phyloP scores from a whole-genome alignment of 2,888 invertebrate genomes.

The Hybos culiciformis region DNA sequence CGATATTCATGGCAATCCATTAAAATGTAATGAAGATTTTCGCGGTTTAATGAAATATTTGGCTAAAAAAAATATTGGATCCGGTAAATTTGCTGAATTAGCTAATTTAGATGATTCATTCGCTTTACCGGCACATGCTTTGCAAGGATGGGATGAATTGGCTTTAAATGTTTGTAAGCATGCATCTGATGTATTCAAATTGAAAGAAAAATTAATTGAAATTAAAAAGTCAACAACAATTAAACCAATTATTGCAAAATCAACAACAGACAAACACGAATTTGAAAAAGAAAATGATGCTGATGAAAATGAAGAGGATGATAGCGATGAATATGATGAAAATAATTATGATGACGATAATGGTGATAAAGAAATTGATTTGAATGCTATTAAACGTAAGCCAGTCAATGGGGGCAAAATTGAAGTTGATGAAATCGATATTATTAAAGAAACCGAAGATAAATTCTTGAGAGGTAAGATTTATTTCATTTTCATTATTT shows the following conservation, averaged over 20 bases:
- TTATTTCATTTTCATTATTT: background rate
- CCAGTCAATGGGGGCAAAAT: constrained; percentile 25
- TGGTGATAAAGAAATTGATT: constrained; percentile 9
- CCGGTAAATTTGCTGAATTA: constrained; percentile 22
- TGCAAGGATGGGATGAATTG: constrained; percentile 27
- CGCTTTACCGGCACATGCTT: constrained; percentile 17
- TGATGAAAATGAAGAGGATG: constrained; percentile 17
- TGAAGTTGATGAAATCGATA: constrained; percentile 27
- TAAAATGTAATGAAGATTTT: constrained; percentile 55
- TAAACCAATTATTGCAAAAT: constrained; percentile 18
- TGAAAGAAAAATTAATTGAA: constrained; percentile 13
- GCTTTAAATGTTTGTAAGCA: constrained; percentile 31
- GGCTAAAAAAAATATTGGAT: constrained; percentile 23
- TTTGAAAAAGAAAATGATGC: constrained; percentile 10
- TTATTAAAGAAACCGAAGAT: constrained; percentile 26
- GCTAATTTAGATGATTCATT: constrained; percentile 20
- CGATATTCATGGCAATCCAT: constrained; percentile 47
- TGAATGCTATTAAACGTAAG: background rate
- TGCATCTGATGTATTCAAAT: constrained; percentile 13
- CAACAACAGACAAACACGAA: constrained; percentile 10
- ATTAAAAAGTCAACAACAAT: constrained; percentile 11
- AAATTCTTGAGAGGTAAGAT: constrained; percentile 25
- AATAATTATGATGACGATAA: constrained; percentile 3
- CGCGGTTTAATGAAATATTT: constrained; percentile 44
- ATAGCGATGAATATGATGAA: constrained; percentile 5